Percentiles rank a stretch among this genome's conserved stretches.
Conservation (phyloP, 1,140 invertebrate genomes). For the Brachionus paranguensis region DNA sequence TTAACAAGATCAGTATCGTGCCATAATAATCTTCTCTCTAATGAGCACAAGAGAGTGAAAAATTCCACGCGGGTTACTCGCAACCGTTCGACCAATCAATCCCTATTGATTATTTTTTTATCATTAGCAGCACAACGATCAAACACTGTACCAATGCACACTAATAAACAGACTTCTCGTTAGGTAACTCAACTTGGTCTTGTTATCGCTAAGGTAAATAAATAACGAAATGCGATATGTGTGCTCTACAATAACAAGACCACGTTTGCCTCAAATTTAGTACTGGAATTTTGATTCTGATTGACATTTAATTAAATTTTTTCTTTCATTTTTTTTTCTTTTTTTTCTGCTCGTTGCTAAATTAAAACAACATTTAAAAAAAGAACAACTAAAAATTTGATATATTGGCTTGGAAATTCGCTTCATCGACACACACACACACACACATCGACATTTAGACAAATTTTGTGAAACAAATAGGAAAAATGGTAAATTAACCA, state of each 20-base stretch:
- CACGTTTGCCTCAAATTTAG: background rate
- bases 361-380: constrained; percentile 28
- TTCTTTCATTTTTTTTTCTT: background rate
- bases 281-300: background rate
- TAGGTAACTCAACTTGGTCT: background rate
- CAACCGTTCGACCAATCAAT: constrained; percentile 21
- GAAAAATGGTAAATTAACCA: constrained; percentile 27
- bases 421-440: background rate
- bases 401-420: background rate
- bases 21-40: background rate
- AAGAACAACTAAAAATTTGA: background rate
- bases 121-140: background rate
- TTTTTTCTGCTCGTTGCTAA: background rate
- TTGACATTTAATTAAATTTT: constrained; percentile 22
- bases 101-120: constrained; percentile 21
- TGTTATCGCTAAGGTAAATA: constrained; percentile 32
- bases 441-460: background rate
- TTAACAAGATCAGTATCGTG: constrained; percentile 21
- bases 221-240: constrained; percentile 3
- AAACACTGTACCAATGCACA: constrained; percentile 14
- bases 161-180: constrained; percentile 30
- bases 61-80: constrained; percentile 32
- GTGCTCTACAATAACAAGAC: background rate
- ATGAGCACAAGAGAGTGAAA: background rate
- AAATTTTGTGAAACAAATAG: background rate